These are phyloP conservation scores for Paracanthobrama guichenoti DNA, from an alignment of 2,113 vertebrate genomes.

Conservation along the genomic window DNA sequence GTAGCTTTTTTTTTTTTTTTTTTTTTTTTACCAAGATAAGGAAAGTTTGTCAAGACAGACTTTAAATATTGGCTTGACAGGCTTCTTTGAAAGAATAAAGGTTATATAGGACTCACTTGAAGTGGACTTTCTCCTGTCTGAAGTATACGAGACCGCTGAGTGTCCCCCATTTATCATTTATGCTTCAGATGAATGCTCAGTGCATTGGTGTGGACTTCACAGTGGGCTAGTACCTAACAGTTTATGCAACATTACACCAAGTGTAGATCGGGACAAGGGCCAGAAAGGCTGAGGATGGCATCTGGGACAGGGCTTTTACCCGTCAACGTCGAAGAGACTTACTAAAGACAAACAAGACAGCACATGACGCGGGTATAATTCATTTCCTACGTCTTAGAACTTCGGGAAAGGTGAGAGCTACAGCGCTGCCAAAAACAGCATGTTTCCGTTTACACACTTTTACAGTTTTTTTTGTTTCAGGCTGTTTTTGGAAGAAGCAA, in stretches of 20 bases:
- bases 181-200: neutral
- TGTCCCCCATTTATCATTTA: neutral
- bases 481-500: slow-evolving; percentile 29
- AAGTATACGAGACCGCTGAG: neutral
- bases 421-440: neutral
- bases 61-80: neutral
- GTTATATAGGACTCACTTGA: neutral
- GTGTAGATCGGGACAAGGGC: neutral
- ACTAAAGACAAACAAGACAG: neutral
- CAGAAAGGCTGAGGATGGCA: neutral
- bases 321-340: neutral
- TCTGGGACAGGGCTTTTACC: neutral
- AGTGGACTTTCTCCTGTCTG: neutral
- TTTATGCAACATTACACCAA: neutral
- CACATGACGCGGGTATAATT: neutral
- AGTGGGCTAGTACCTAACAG: neutral
- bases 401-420: neutral
- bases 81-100: neutral
- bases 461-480: slow-evolving; percentile 34
- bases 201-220: neutral
- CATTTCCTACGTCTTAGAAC: neutral
- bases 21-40: neutral
- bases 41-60: neutral
- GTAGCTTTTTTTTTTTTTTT: neutral
- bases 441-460: neutral